Evolutionary conservation across 2,113 vertebrate species (phyloP).

Genomic region (Neolamprologus longior): DNA sequence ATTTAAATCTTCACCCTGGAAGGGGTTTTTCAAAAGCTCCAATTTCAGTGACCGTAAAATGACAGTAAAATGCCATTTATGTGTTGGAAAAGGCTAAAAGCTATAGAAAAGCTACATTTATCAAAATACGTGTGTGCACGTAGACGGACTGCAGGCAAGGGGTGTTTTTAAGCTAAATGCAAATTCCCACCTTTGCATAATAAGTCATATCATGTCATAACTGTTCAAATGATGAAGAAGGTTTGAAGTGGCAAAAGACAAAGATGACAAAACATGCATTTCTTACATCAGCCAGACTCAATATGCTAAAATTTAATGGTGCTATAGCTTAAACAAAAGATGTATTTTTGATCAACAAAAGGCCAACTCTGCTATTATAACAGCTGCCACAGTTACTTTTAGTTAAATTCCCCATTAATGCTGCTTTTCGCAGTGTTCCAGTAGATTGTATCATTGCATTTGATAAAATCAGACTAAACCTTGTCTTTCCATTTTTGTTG

Average conservation of each 20-base stretch:
- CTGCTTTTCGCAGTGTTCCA: not conserved
- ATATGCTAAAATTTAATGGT: not conserved
- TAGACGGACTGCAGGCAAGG: accelerated
- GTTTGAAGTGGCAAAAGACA: not conserved
- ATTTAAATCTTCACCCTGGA: not conserved
- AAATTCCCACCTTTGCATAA: not conserved
- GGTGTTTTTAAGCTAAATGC: not conserved
- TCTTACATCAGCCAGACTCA: not conserved
- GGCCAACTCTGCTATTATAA: not conserved
- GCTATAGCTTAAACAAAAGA: not conserved
- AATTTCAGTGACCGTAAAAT: not conserved
- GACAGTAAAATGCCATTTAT: not conserved
- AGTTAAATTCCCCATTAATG: not conserved
- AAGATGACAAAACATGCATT: not conserved
- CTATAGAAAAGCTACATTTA: not conserved
- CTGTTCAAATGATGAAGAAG: not conserved
- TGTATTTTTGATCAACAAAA: not conserved
- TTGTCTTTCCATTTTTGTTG: not conserved
- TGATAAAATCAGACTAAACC: not conserved
- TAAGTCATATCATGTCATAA: not conserved
- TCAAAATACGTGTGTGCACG: not conserved
- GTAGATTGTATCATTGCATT: not conserved
- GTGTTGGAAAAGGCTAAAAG: not conserved
- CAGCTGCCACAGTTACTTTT: not conserved
- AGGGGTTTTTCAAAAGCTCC: not conserved